A percentile compares a stretch with the other conserved stretches of the same genome.
Conservation (phyloP, 2,113 vertebrate genomes). For the Melanotaenia duboulayi region DNA sequence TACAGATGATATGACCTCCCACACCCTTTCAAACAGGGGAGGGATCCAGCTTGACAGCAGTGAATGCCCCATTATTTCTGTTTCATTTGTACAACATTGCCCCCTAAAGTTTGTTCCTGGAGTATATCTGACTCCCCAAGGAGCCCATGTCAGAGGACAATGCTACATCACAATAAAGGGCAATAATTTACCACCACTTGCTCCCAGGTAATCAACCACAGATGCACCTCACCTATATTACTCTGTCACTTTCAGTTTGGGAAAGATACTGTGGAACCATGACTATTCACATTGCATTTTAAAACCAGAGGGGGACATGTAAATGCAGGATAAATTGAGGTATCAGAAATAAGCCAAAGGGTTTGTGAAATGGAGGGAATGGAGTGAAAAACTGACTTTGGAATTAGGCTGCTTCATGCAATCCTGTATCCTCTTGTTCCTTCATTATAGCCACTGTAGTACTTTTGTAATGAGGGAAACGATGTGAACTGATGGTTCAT, state of each 20-base stretch:
- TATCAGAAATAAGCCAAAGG: conserved; percentile 3
- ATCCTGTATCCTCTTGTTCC: neutral
- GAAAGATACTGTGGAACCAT: conserved; percentile 36
- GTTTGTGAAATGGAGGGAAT: neutral
- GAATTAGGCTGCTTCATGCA: neutral
- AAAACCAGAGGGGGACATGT: conserved; percentile 13
- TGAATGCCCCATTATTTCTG: conserved; percentile 14
- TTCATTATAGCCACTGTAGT: neutral
- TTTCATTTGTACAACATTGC: conserved; percentile 78
- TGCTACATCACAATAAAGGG: conserved; percentile 45
- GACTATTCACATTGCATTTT: conserved; percentile 10
- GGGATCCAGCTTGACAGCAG: conserved; percentile 21
- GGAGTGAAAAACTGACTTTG: neutral
- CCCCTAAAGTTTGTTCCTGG: conserved; percentile 71
- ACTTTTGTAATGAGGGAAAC: neutral
- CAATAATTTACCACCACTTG: conserved; percentile 66
- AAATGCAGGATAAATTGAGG: conserved; percentile 10
- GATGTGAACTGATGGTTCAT: neutral
- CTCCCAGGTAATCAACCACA: conserved; percentile 58
- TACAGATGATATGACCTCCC: conserved; percentile 62
- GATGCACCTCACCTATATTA: conserved; percentile 59
- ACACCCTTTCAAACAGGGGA: conserved; percentile 24
- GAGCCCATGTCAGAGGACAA: conserved; percentile 51
- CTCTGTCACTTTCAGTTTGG: conserved; percentile 68
- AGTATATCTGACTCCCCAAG: conserved; percentile 13